Conservation (phyloP, 2,888 invertebrate genomes). For the Geotrupes spiniger region DNA sequence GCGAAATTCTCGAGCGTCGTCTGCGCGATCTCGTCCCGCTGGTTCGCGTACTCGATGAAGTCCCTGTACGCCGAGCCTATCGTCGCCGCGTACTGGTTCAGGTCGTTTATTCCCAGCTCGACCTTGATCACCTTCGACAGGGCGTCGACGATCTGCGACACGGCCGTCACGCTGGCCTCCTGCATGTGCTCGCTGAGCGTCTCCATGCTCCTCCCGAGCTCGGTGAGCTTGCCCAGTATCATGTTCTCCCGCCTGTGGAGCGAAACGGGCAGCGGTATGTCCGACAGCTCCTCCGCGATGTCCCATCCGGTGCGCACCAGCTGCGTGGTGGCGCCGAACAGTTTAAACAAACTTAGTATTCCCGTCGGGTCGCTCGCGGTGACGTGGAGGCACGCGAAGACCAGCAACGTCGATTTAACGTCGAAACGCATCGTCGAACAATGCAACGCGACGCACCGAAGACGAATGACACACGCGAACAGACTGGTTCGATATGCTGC, state of each 20-base stretch:
- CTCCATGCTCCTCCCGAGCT: constrained; percentile 1
- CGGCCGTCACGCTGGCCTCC: constrained; percentile 21
- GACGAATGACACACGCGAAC: too few relatives aligned
- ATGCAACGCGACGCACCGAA: too few relatives aligned
- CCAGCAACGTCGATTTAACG: too few relatives aligned
- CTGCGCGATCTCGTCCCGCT: constrained; percentile 51
- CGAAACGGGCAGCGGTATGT: constrained; percentile 3
- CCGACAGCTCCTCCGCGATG: neutral
- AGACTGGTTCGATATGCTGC: too few relatives aligned
- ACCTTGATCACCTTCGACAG: constrained; percentile 53
- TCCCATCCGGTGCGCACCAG: neutral
- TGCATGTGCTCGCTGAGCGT: neutral
- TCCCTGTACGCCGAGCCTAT: constrained; percentile 59
- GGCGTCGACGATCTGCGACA: constrained; percentile 36
- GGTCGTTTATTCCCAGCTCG: constrained; percentile 60
- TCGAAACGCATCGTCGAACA: too few relatives aligned
- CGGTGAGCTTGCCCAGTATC: neutral
- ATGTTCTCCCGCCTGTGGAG: neutral
- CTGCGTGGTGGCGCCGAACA: neutral
- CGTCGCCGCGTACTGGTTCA: constrained; percentile 59
- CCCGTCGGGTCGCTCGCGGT: too few relatives aligned
- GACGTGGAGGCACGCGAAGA: too few relatives aligned
- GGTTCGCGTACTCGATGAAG: constrained; percentile 59
- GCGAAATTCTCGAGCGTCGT: constrained; percentile 71
- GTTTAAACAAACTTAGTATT: neutral